Conservation (phyloP, 2,797 vertebrate species). For the Xenentodon cancila region DNA sequence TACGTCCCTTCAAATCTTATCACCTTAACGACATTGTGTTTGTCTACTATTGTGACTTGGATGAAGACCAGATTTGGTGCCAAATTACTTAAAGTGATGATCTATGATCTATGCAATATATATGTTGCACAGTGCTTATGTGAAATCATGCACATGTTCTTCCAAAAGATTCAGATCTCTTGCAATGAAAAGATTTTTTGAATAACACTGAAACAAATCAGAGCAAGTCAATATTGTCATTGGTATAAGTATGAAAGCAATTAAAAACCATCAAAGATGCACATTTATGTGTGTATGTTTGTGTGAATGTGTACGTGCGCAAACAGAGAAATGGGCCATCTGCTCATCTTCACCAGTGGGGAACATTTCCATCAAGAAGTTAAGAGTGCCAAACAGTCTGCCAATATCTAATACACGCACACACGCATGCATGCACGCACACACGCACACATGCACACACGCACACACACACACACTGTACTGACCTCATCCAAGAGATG, state of each 20-base stretch:
- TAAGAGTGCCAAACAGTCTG: constrained; percentile 60
- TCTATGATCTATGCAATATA: no score
- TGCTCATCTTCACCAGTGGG: constrained; percentile 69
- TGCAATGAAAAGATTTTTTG: no score
- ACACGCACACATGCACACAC: constrained; percentile 20
- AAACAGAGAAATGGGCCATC: constrained; percentile 65
- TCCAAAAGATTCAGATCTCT: no score
- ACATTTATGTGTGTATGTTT: constrained; percentile 2
- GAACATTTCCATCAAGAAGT: constrained; percentile 68
- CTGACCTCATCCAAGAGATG: constrained; percentile 87
- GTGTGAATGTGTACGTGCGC: constrained; percentile 16
- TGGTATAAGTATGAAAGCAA: constrained; percentile 12
- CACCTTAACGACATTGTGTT: no score
- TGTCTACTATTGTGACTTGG: no score
- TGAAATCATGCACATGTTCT: no score
- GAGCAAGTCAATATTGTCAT: constrained; percentile 16
- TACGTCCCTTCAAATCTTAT: no score
- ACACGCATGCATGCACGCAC: no score
- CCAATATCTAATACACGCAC: constrained; percentile 42
- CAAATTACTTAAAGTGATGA: no score
- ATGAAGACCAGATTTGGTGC: no score
- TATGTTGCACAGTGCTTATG: no score
- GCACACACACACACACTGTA: constrained; percentile 28
- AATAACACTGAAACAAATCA: background rate
- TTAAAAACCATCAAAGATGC: constrained; percentile 22